Conservation (phyloP, 2,113 vertebrate species). For the Eubucco bourcierii region DNA sequence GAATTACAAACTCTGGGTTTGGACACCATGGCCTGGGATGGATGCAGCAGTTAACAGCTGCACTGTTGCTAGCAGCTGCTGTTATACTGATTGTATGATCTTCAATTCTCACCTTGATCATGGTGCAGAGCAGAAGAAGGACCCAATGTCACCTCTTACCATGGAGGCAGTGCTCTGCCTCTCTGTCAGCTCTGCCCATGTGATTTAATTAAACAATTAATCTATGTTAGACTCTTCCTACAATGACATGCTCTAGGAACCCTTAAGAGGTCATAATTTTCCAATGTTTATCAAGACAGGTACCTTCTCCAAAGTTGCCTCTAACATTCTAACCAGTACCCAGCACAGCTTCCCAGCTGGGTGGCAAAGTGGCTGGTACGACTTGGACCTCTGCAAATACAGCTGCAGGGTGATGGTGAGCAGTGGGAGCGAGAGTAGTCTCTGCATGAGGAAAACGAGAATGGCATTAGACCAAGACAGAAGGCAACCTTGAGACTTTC, state of each 20-base stretch:
- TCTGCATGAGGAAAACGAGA: not conserved
- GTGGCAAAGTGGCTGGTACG: not conserved
- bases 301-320: not conserved
- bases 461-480: not conserved
- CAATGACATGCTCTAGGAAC: not conserved
- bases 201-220: not conserved
- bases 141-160: not conserved
- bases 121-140: not conserved
- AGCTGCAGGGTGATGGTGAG: not conserved
- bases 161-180: not conserved
- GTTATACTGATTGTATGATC: not conserved
- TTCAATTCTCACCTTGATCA: not conserved
- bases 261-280: not conserved
- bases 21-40: not conserved
- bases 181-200: not conserved
- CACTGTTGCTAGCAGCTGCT: not conserved
- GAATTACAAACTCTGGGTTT: not conserved
- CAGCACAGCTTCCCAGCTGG: not conserved
- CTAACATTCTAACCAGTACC: not conserved
- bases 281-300: not conserved
- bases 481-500: not conserved
- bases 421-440: not conserved
- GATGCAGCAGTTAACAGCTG: not conserved
- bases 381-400: not conserved
- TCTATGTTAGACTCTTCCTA: not conserved